A percentile compares a stretch with the other conserved stretches of the same genome.
Evolutionary conservation across 2,797 vertebrate species (phyloP).

Genomic region (Typhlichthys eigenmanni): DNA sequence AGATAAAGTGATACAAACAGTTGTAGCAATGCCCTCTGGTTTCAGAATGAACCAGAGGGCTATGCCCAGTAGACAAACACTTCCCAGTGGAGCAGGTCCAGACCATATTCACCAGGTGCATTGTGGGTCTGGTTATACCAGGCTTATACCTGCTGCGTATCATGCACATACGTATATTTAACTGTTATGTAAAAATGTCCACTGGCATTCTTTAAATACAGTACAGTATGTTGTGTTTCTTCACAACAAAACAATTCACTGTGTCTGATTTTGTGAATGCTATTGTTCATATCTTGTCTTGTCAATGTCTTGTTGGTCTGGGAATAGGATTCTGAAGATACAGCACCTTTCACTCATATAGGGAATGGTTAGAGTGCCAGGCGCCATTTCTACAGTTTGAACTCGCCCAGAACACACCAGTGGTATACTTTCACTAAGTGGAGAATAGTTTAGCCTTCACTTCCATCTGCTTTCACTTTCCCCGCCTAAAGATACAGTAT

Average conservation of each 20-base stretch:
- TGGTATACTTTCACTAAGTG: constrained; percentile 57
- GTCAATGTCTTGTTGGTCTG: constrained; percentile 16
- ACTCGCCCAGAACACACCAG: constrained; percentile 62
- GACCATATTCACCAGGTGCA: no score
- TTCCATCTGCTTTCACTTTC: constrained; percentile 76
- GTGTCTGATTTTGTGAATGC: constrained; percentile 36
- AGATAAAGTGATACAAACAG: no score
- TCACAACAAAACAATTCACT: not conserved
- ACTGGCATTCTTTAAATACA: no score
- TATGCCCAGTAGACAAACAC: no score
- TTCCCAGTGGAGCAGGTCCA: no score
- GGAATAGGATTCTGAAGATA: constrained; percentile 50
- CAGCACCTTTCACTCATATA: constrained; percentile 25
- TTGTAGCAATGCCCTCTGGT: no score
- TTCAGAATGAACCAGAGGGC: no score
- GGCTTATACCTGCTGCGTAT: no score
- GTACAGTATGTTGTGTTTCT: not conserved
- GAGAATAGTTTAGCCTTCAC: constrained; percentile 70
- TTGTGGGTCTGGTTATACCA: no score
- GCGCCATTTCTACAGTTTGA: constrained; percentile 59
- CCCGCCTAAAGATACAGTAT: constrained; percentile 17
- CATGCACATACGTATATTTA: not conserved
- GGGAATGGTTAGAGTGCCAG: constrained; percentile 43
- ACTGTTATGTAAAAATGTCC: not conserved
- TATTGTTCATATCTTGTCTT: constrained; percentile 31